phyloP scores from a whole-genome alignment of 2,888 invertebrate species.

The Operophtera brumata region DNA sequence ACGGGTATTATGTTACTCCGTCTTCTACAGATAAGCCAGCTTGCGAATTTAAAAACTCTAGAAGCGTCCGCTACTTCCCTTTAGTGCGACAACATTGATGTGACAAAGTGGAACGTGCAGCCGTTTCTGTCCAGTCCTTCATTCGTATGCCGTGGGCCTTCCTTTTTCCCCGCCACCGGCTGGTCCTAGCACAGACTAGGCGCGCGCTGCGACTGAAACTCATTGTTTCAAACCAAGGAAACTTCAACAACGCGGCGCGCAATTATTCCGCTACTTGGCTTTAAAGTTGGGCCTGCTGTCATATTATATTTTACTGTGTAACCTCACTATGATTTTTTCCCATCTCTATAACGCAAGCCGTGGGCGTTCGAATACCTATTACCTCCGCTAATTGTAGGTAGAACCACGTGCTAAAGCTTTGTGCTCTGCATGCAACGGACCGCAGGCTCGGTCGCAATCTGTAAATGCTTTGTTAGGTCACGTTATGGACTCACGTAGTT shows the following conservation, averaged over 20 bases:
- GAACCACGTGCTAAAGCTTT: conserved; percentile 53
- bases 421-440: conserved; percentile 47
- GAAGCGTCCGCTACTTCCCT: conserved; percentile 21
- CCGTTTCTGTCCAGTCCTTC: conserved; percentile 35
- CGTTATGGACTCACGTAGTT: conserved; percentile 50
- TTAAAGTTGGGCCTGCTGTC: conserved; percentile 35
- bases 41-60: conserved; percentile 26
- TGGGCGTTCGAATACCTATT: conserved; percentile 51
- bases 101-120: conserved; percentile 36
- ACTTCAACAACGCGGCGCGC: conserved; percentile 37
- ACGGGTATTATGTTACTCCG: conserved; percentile 30
- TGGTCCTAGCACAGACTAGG: conserved; percentile 39
- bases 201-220: conserved; percentile 46
- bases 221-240: conserved; percentile 52
- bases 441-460: conserved; percentile 57
- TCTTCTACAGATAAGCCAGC: conserved; percentile 27
- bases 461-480: conserved; percentile 55
- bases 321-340: not conserved
- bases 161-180: conserved; percentile 37
- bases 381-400: conserved; percentile 49
- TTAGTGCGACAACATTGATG: conserved; percentile 30
- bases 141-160: conserved; percentile 43
- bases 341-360: not conserved
- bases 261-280: conserved; percentile 44
- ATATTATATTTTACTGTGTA: not conserved